These are phyloP conservation scores for Gadopsis bispinosus DNA, from an alignment of 2,797 vertebrate genomes.

Conservation along the genomic window DNA sequence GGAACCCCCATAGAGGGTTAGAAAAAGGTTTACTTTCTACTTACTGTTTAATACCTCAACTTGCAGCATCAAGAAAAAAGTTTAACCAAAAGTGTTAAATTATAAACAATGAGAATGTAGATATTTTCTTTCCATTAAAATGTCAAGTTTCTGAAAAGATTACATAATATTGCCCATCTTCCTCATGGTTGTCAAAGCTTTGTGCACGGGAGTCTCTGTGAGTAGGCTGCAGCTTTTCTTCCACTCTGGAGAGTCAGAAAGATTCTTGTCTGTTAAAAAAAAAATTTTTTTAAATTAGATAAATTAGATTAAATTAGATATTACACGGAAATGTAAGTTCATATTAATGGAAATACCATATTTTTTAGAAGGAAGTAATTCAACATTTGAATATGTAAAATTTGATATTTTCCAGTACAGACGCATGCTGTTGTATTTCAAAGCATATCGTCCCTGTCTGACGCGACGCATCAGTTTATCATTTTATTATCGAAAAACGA, in stretches of 20 bases:
- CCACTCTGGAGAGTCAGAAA: slow-evolving; percentile 76
- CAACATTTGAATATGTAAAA: neutral
- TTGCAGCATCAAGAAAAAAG: neutral
- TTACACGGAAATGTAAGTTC: neutral
- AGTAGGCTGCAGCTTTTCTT: slow-evolving; percentile 73
- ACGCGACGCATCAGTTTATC: neutral
- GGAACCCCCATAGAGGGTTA: slow-evolving; percentile 32
- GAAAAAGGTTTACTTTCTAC: neutral
- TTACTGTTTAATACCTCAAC: neutral
- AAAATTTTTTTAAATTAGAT: too few relatives aligned
- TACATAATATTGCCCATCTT: slow-evolving; percentile 67
- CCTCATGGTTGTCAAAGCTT: slow-evolving; percentile 75
- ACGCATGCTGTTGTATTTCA: neutral
- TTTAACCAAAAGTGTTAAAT: neutral
- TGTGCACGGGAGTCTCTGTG: slow-evolving; percentile 79
- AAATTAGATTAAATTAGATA: too few relatives aligned
- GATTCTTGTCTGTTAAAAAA: slow-evolving; percentile 67
- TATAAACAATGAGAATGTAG: slow-evolving; percentile 6
- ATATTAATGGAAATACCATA: neutral
- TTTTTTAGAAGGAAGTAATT: neutral
- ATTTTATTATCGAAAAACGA: neutral
- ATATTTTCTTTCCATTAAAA: neutral
- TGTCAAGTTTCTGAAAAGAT: neutral
- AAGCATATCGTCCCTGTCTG: neutral
- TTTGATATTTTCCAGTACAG: neutral